Evolutionary conservation across 2,113 vertebrate species (phyloP).

Genomic region (Chelonoidis abingdonii): DNA sequence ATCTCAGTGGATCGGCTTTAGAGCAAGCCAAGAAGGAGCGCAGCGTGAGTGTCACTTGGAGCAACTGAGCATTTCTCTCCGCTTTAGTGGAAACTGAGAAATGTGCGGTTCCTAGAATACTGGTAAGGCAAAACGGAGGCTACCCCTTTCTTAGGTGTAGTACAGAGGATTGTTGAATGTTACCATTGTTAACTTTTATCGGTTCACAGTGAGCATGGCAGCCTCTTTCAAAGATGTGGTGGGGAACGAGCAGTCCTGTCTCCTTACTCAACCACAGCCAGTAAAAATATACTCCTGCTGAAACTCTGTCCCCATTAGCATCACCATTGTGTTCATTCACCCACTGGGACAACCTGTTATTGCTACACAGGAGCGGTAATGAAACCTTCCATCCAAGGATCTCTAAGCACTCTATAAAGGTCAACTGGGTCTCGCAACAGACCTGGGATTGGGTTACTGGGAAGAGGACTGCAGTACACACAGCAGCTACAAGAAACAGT

Average conservation of each 20-base stretch:
- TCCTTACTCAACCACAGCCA: neutral
- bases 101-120: accelerated
- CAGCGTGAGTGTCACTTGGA: accelerated
- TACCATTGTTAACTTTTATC: neutral
- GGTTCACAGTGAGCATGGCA: neutral
- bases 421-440: neutral
- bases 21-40: neutral
- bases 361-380: neutral
- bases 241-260: accelerated
- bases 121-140: neutral
- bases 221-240: neutral
- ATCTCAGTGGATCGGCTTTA: neutral
- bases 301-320: accelerated
- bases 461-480: neutral
- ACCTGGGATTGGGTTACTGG: neutral
- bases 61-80: neutral
- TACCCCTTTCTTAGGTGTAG: too few species aligned
- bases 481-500: neutral
- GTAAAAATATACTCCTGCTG: neutral
- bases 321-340: neutral
- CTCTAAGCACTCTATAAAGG: neutral
- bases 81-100: neutral
- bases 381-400: neutral
- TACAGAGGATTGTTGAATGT: neutral
- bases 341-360: accelerated